Conservation (phyloP, 2,797 vertebrate genomes). For the Taeniopygia guttata region DNA sequence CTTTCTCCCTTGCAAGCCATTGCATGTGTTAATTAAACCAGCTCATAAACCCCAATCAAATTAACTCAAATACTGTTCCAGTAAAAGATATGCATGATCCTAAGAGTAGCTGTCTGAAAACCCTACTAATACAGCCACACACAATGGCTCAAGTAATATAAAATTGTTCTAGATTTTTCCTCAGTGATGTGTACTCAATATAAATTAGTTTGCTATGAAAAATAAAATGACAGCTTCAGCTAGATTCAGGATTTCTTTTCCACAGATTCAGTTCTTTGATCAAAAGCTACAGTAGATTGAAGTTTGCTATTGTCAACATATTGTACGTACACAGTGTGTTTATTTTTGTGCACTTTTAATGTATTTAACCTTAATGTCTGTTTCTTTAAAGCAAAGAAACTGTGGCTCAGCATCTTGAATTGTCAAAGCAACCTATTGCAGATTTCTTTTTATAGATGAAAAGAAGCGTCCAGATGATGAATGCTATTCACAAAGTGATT, state of each 20-base stretch:
- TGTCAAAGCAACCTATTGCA: conserved; percentile 62
- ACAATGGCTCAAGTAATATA: conserved; percentile 5
- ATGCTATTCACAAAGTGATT: conserved; percentile 35
- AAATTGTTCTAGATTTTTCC: conserved; percentile 68
- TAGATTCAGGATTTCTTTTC: conserved; percentile 40
- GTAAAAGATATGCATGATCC: conserved; percentile 15
- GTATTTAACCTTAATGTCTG: conserved; percentile 63
- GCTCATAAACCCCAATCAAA: conserved; percentile 42
- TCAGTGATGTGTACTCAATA: conserved; percentile 57
- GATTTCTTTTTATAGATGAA: conserved; percentile 46
- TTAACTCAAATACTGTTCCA: conserved; percentile 13
- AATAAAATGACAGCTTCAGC: conserved; percentile 62
- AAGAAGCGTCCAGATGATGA: conserved; percentile 59
- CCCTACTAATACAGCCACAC: conserved; percentile 15
- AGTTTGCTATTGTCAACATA: conserved; percentile 37
- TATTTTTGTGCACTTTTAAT: conserved; percentile 66
- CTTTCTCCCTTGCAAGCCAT: conserved; percentile 35
- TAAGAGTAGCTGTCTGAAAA: conserved; percentile 49
- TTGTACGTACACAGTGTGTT: background rate
- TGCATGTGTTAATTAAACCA: conserved; percentile 49
- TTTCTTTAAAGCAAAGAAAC: conserved; percentile 55
- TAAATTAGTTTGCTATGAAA: conserved; percentile 63
- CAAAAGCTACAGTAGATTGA: conserved; percentile 34
- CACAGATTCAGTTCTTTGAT: conserved; percentile 49
- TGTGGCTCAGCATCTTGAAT: conserved; percentile 47